Evolutionary conservation across 2,797 vertebrate species (phyloP), one percentile per base, ranked within the genome.

Genomic region (Brachymystax lenok): DNA sequence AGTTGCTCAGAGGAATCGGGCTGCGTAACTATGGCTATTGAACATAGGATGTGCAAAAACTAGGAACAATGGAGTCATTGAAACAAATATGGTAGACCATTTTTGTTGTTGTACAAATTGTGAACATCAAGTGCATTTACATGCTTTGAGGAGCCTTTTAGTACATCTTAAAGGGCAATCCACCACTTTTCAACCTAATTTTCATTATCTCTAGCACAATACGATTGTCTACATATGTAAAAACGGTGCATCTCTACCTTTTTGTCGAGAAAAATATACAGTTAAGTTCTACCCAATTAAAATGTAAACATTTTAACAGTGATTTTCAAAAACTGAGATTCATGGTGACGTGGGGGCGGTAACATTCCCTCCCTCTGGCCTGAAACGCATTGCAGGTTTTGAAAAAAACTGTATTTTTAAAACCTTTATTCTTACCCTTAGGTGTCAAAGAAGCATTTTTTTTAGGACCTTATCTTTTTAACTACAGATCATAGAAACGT

Each of bases 101-200:
- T 71, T 73, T 19, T 78, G 77, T 40, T 40, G 0, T 33, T 33
- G 1, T 40, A 88, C 83, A 85, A 89, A 87, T 84, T 86, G 82
- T 88, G 84, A 83, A 75, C 85, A 89, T 85, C 84, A 87, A 82
- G 79, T 86, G 79, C 84, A 84, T 87, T 87, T 89, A 75, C 72
- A 77, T 84, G 82, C 79, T 81, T 84, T 80, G 54, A 82, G 73
- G 79, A 83, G 82, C 61, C 73, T 75, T 66, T 69, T 78, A 69
- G 69, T 46, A 81, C 56, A 46, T 46, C 40, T 46, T 46, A 46
- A 13, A 46, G 40, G 10, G 40, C 40, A 46, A 3, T 46, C 10
- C 40, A 46, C 40, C 40, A 46, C 10, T 46, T 46, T 46, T 13
- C 40, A 46, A 13, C 10, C 40, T 46, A 2, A 0, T 46, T 46